Evolutionary conservation across 1,140 invertebrate species (phyloP).

Genomic region (Diabrotica virgifera): DNA sequence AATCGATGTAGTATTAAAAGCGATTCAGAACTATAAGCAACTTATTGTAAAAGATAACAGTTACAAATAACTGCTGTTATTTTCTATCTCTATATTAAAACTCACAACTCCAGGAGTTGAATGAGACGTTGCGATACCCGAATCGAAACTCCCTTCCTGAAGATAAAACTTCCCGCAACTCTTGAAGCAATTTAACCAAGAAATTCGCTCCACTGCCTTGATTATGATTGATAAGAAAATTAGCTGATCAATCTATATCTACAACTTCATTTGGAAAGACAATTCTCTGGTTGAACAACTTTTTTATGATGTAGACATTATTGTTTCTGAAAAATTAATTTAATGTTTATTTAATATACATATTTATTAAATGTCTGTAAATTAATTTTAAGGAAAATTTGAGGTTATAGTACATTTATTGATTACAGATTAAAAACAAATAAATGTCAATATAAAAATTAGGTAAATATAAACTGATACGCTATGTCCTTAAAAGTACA

Average conservation of each 20-base stretch:
- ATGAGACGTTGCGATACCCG: slow-evolving; percentile 47
- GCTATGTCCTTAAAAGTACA: too few species aligned
- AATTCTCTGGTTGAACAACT: background rate
- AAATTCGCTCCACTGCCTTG: slow-evolving; percentile 43
- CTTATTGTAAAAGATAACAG: too few species aligned
- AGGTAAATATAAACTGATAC: too few species aligned
- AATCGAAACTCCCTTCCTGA: slow-evolving; percentile 42
- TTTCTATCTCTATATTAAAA: slow-evolving; percentile 1
- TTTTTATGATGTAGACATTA: background rate
- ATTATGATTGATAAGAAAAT: slow-evolving; percentile 48
- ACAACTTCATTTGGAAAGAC: slow-evolving; percentile 4
- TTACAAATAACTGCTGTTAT: background rate
- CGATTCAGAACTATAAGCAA: too few species aligned
- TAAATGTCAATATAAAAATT: too few species aligned
- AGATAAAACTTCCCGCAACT: slow-evolving; percentile 39
- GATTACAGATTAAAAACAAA: too few species aligned
- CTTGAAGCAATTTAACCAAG: slow-evolving; percentile 44
- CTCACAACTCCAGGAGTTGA: slow-evolving; percentile 38
- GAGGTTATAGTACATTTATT: too few species aligned
- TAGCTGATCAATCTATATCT: slow-evolving; percentile 24
- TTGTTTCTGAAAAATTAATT: too few species aligned
- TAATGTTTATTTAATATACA: too few species aligned
- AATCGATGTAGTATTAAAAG: too few species aligned
- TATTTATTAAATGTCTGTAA: too few species aligned
- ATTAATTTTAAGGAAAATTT: too few species aligned